Base-by-base conservation (phyloP, 2,113 vertebrate species). In the Synchiropus splendidus region DNA sequence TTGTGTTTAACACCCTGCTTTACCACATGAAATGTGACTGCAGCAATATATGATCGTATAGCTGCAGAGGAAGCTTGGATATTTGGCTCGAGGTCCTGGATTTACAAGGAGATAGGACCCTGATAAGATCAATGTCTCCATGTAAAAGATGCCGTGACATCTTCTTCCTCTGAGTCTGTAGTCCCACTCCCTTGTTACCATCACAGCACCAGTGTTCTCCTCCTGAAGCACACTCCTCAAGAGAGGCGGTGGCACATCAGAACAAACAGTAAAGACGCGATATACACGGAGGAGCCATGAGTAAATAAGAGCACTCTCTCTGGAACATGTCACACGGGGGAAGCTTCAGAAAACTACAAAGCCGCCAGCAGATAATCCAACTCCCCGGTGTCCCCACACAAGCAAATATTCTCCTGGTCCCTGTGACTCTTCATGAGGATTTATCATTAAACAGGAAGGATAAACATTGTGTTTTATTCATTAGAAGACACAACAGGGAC, bases 391-490 rank as follows among this genome's bases (percentile, higher is more conserved):
- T 59, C 71, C 53, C 59, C 58, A 52, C 51, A 71, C 68, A 67
- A 79, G 72, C 81, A 80, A 83, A 82, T 80, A 82, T 79, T 77
- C 75, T 81, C 80, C 42, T 77, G 74, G 75, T 80, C 76, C 72
- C 78, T 41, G 54, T 58, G 69, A 81, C 77, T 82, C 69, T 84
- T 85, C 76, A 73, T 13, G 52, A 72, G 77, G 73, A 85, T 79
- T 72, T 76, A 72, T 69, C 65, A 51, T 74, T 78, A 75, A 74
- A 77, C 66, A 67, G 54, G 61, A 54, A 80, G 76, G 79, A 85
- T 80, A 78, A 82, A 84, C 79, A 84, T 71, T 56, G 75, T 81
- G 79, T 84, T 86, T 84, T 78, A 84, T 85, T 83, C 82, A 86
- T 83, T 81, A 83, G 67, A 74, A 71, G 50, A 54, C 62, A 75